phyloP scores from a whole-genome alignment of 1,140 invertebrate species.

The Lineus longissimus region DNA sequence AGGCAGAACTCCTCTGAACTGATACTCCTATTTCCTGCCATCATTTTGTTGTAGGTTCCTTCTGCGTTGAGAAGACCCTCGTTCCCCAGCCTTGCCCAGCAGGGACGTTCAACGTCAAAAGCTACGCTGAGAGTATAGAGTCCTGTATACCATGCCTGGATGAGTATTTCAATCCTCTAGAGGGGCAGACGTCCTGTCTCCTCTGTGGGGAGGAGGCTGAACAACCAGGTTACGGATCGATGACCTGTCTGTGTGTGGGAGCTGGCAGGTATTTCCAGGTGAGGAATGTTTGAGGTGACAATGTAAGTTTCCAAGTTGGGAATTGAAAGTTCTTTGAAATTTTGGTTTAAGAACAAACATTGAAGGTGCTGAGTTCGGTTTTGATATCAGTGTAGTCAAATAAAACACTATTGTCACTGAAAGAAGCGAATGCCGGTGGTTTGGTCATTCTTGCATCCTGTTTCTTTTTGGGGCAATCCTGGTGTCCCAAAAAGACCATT shows the following conservation, averaged over 20 bases:
- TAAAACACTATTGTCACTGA: too few relatives aligned
- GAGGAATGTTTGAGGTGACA: too few relatives aligned
- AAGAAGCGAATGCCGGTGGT: too few relatives aligned
- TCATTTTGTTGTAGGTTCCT: slow-evolving; percentile 34
- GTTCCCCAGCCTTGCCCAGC: slow-evolving; percentile 30
- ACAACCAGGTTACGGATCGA: slow-evolving; percentile 29
- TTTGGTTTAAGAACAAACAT: too few relatives aligned
- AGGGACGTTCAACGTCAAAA: slow-evolving; percentile 31
- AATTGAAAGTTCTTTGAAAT: too few relatives aligned
- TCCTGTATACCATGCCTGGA: slow-evolving; percentile 36
- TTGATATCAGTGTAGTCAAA: not conserved
- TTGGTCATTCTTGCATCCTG: too few relatives aligned
- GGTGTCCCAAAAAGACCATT: too few relatives aligned
- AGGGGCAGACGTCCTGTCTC: slow-evolving; percentile 42
- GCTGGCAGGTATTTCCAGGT: slow-evolving; percentile 48
- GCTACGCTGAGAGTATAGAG: slow-evolving; percentile 24
- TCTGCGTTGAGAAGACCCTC: slow-evolving; percentile 31
- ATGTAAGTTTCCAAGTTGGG: too few relatives aligned
- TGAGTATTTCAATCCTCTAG: slow-evolving; percentile 42
- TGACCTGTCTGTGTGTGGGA: slow-evolving; percentile 39
- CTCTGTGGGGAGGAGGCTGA: slow-evolving; percentile 38
- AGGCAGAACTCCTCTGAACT: too few relatives aligned
- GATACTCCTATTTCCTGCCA: too few relatives aligned
- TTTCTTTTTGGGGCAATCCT: too few relatives aligned
- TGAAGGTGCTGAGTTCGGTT: not conserved